Base-by-base conservation (phyloP, 2,797 vertebrate genomes). In the Brachyalestes nurse region DNA sequence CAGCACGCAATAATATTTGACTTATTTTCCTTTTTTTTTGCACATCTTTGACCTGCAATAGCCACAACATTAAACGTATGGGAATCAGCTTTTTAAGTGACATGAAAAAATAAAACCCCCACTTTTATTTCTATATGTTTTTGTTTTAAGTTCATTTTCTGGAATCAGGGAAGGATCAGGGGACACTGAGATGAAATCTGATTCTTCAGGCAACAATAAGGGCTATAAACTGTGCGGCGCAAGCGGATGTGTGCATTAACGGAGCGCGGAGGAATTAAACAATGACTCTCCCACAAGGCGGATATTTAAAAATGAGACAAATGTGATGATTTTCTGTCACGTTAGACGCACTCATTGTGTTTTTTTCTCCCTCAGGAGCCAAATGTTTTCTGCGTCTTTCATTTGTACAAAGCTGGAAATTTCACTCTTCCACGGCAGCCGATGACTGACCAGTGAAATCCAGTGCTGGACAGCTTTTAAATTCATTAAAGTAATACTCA, bases 1-100 rank as follows among this genome's bases (percentile, higher is more conserved):
- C 81, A 77, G 47, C 23, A 73, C 77, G 72, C 64, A 58, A 25
- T 62, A 38, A 70, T 34, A 34, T 47, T 69, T 75, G 57, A 23
- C 53, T 23, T 38, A 42, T 75, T n/a, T n/a, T 13, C 19, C 19
- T 6, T 23, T 19, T 47, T n/a, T 38, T 53, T 14, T 21, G n/a
- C n/a, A 19, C 9, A 57, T 79, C 69, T 79, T 78, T 69, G 53
- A 75, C 45, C 21, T 34, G 69, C 23, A 51, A n/a, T 14, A 23
- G 13, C n/a, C 45, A 21, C 74, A 53, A 58, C 40, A 53, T 45
- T 23, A 42, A 72, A 78, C 49, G 72, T 72, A 28, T 21, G 7
- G 16, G 7, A 65, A 45, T 61, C 10, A 49, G 2, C 72, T 75
- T 61, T 66, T 23, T 38, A 5, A 10, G 42, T 45, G 42, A 45